Evolutionary conservation across 2,888 invertebrate genomes (phyloP).

Genomic region (Rhamphomyia laevipes): DNA sequence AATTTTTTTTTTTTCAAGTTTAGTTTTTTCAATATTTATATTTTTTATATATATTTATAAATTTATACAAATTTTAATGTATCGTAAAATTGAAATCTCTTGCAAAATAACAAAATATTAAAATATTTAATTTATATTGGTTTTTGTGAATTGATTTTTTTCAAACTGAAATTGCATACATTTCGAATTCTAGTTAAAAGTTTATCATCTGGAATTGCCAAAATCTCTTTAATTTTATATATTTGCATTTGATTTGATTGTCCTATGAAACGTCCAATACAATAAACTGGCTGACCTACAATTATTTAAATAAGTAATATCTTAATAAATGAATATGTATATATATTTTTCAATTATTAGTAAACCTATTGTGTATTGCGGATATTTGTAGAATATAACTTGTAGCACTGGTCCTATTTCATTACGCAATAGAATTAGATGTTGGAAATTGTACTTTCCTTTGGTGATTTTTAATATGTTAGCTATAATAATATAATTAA

Average conservation of each 20-base stretch:
- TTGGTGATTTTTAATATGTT: constrained; percentile 24
- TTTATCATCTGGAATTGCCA: constrained; percentile 9
- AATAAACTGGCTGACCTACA: constrained; percentile 24
- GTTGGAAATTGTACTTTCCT: constrained; percentile 25
- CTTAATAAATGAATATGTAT: background rate
- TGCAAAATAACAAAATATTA: too few species aligned
- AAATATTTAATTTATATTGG: background rate
- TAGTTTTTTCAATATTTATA: too few species aligned
- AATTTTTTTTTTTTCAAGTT: too few species aligned
- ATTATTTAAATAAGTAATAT: constrained; percentile 5
- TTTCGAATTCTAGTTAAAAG: constrained; percentile 27
- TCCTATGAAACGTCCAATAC: constrained; percentile 25
- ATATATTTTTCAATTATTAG: background rate
- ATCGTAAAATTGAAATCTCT: too few species aligned
- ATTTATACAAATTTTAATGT: too few species aligned
- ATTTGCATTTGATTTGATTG: constrained; percentile 25
- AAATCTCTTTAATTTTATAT: constrained; percentile 22
- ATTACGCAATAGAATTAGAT: constrained; percentile 24
- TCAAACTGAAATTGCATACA: constrained; percentile 25
- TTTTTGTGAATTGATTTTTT: constrained; percentile 17
- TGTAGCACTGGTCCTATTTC: constrained; percentile 29
- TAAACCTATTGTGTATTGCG: background rate
- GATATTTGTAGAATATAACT: constrained; percentile 25
- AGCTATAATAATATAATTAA: too few species aligned
- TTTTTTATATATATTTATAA: too few species aligned